These are phyloP conservation scores for Aethina tumida DNA, from an alignment of 1,140 invertebrate species.

Conservation along the genomic window DNA sequence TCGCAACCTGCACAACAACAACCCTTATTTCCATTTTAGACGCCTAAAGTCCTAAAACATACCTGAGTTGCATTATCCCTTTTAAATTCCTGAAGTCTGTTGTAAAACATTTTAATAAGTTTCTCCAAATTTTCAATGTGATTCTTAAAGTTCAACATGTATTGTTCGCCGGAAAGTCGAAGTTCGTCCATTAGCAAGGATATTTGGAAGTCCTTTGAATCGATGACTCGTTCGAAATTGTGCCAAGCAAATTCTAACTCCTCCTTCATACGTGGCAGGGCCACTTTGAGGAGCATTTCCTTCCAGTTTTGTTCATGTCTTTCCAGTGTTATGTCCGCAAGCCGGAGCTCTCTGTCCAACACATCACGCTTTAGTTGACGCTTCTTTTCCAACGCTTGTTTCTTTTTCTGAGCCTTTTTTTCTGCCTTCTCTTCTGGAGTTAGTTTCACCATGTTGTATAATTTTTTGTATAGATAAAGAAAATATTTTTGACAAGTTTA, in stretches of 20 bases:
- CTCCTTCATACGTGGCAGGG: slow-evolving; percentile 22
- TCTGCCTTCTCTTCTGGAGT: slow-evolving; percentile 19
- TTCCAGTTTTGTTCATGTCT: slow-evolving; percentile 29
- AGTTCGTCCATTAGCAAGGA: slow-evolving; percentile 31
- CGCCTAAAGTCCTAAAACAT: no score
- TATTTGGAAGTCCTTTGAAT: slow-evolving; percentile 31
- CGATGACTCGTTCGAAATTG: slow-evolving; percentile 27
- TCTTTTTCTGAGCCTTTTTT: slow-evolving; percentile 21
- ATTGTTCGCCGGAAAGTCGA: slow-evolving; percentile 23
- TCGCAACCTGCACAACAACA: slow-evolving; percentile 9
- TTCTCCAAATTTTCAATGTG: slow-evolving; percentile 28
- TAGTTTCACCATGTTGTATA: slow-evolving; percentile 8
- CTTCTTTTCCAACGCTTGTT: slow-evolving; percentile 14
- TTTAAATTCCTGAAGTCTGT: slow-evolving; percentile 20
- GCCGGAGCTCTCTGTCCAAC: slow-evolving; percentile 23
- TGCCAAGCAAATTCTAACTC: slow-evolving; percentile 29
- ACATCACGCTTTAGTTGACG: slow-evolving; percentile 20
- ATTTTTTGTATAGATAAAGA: neutral
- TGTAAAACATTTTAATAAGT: slow-evolving; percentile 21
- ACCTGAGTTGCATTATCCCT: slow-evolving; percentile 14
- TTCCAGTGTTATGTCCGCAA: slow-evolving; percentile 20
- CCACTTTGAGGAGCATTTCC: slow-evolving; percentile 25
- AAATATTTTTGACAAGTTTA: neutral
- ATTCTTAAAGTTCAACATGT: slow-evolving; percentile 18
- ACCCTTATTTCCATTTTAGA: neutral